Evolutionary conservation across 2,888 invertebrate species (phyloP).

Genomic region (Gymnosoma rotundatum): DNA sequence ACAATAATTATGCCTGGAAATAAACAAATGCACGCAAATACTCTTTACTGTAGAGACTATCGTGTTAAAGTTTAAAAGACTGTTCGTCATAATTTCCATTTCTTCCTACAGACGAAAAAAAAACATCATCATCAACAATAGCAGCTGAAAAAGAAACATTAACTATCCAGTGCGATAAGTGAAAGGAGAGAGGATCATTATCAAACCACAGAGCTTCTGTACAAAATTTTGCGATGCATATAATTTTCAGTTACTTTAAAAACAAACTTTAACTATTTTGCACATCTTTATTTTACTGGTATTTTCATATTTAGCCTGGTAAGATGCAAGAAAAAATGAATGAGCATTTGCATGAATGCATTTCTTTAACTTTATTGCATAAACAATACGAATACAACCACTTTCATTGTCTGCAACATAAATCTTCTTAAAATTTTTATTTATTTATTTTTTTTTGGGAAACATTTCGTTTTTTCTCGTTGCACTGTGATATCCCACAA

Average conservation of each 20-base stretch:
- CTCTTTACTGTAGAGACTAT: not conserved
- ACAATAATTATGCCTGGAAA: too few relatives aligned
- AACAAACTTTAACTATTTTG: constrained; percentile 1
- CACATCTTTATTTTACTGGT: constrained; percentile 22
- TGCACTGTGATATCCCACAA: too few relatives aligned
- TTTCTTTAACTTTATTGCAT: constrained; percentile 21
- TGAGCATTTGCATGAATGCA: not conserved
- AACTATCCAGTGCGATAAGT: not conserved
- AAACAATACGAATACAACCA: not conserved
- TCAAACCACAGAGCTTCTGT: constrained; percentile 33
- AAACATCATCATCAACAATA: constrained; percentile 3
- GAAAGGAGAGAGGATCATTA: constrained; percentile 10
- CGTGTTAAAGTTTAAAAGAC: not conserved
- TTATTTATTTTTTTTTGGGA: not conserved
- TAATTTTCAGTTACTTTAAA: constrained; percentile 43
- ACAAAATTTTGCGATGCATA: constrained; percentile 9
- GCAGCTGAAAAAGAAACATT: constrained; percentile 19
- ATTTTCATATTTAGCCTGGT: constrained; percentile 30
- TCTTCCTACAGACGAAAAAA: constrained; percentile 13
- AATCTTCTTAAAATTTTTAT: constrained; percentile 47
- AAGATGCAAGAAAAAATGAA: not conserved
- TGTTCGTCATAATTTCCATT: not conserved
- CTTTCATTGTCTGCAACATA: constrained; percentile 53
- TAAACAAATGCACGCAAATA: not conserved
- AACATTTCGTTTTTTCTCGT: not conserved